These are phyloP conservation scores for Eupithecia subfuscata DNA, from an alignment of 2,888 invertebrate species.

Conservation along the genomic window DNA sequence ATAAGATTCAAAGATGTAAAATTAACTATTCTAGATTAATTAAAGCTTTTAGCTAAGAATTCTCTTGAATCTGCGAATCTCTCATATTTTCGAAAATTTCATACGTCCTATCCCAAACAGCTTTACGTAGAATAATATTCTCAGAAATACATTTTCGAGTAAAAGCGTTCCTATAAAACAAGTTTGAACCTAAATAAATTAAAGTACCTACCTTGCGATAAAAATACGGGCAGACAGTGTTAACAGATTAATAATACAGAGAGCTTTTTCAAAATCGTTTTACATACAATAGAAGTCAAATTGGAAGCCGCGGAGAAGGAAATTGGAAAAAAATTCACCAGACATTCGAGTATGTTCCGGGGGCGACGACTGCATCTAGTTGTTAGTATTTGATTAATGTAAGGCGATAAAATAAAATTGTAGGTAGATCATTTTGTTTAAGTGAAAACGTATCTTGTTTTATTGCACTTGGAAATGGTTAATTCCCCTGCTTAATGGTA, in stretches of 20 bases:
- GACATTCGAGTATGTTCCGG: slow-evolving; percentile 19
- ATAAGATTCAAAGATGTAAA: no score
- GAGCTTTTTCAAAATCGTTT: slow-evolving; percentile 24
- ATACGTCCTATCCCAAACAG: neutral
- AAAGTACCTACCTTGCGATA: neutral
- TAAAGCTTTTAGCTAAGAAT: neutral
- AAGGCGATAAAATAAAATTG: neutral
- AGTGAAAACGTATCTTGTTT: no score
- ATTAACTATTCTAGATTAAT: no score
- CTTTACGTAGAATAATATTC: neutral
- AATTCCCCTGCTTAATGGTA: no score
- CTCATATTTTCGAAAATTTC: neutral
- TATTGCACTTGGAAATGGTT: no score
- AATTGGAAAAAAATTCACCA: slow-evolving; percentile 35
- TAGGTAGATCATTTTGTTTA: no score
- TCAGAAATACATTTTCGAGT: neutral
- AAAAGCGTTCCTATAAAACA: neutral
- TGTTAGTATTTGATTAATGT: slow-evolving; percentile 38
- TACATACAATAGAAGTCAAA: slow-evolving; percentile 35
- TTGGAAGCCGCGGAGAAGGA: slow-evolving; percentile 33
- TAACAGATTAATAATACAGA: slow-evolving; percentile 5
- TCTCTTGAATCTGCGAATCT: neutral
- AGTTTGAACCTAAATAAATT: neutral
- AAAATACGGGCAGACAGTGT: neutral
- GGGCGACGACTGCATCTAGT: slow-evolving; percentile 26